Evolutionary conservation across 2,113 vertebrate genomes (phyloP).

Genomic region (Bettongia penicillata): DNA sequence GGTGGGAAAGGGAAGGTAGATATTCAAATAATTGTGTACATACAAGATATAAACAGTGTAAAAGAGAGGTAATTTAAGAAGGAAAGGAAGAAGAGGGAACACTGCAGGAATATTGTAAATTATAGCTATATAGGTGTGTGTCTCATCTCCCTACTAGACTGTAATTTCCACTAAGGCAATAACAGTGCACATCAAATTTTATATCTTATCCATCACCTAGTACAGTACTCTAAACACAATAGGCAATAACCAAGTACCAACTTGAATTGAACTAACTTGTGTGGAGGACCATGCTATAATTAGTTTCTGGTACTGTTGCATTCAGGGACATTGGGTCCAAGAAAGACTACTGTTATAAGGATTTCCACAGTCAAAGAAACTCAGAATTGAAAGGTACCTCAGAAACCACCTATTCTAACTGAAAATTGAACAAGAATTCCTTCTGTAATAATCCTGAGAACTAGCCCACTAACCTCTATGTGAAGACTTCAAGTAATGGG

Average conservation of each 20-base stretch:
- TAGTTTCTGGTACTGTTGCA: background rate
- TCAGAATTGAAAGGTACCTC: background rate
- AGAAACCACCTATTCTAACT: background rate
- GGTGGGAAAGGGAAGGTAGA: background rate
- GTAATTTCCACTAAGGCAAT: background rate
- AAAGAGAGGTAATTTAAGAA: background rate
- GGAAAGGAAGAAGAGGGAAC: background rate
- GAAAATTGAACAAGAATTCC: background rate
- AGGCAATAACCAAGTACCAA: background rate
- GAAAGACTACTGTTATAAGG: background rate
- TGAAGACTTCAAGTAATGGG: background rate
- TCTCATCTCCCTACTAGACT: background rate
- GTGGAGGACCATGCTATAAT: background rate
- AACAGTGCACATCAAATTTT: background rate
- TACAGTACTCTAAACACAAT: background rate
- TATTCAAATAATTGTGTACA: background rate
- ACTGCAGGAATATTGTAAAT: background rate
- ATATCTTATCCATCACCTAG: background rate
- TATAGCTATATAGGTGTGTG: background rate
- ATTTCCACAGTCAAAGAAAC: background rate
- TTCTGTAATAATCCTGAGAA: background rate
- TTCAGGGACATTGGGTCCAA: background rate
- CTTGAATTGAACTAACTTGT: background rate
- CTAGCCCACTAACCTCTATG: background rate
- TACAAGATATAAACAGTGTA: background rate